These are phyloP conservation scores for Carlito syrichta DNA, from an alignment of 2,113 vertebrate species.

Conservation along the genomic window DNA sequence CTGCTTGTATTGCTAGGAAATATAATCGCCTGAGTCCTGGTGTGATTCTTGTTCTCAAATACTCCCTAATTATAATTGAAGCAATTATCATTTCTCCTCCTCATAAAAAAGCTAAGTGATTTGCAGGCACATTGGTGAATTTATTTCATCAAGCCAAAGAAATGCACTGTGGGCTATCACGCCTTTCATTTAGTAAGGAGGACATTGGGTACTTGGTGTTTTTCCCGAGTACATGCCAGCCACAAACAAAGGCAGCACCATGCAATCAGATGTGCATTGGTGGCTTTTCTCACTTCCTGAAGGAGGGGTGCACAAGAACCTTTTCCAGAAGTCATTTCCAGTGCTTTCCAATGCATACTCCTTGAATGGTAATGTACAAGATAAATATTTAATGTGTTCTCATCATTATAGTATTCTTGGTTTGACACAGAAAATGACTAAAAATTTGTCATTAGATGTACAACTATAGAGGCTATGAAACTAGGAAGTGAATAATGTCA, in stretches of 20 bases:
- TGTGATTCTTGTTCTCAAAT: slow-evolving; percentile 58
- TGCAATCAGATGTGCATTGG: not conserved
- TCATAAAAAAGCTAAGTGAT: slow-evolving; percentile 56
- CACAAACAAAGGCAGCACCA: not conserved
- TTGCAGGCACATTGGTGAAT: slow-evolving; percentile 53
- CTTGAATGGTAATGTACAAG: slow-evolving; percentile 47
- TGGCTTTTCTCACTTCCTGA: slow-evolving; percentile 30
- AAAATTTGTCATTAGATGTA: slow-evolving; percentile 25
- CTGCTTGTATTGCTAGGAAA: slow-evolving; percentile 25
- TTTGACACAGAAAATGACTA: slow-evolving; percentile 37
- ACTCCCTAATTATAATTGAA: slow-evolving; percentile 68
- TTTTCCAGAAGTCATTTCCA: slow-evolving; percentile 46
- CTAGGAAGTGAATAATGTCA: not conserved
- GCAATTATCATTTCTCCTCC: slow-evolving; percentile 56
- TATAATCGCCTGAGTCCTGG: slow-evolving; percentile 20
- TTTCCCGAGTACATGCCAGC: not conserved
- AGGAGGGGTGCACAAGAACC: not conserved
- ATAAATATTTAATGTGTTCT: slow-evolving; percentile 55
- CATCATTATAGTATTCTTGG: not conserved
- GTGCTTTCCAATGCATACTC: not conserved
- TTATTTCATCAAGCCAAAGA: slow-evolving; percentile 60
- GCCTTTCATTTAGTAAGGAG: slow-evolving; percentile 58
- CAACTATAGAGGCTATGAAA: not conserved
- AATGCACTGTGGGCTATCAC: slow-evolving; percentile 41
- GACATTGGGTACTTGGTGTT: slow-evolving; percentile 55